A percentile compares a stretch with the other conserved stretches of the same genome.
Evolutionary conservation across 2,797 vertebrate species (phyloP).

Genomic region (Hypotaenidia okinawae): DNA sequence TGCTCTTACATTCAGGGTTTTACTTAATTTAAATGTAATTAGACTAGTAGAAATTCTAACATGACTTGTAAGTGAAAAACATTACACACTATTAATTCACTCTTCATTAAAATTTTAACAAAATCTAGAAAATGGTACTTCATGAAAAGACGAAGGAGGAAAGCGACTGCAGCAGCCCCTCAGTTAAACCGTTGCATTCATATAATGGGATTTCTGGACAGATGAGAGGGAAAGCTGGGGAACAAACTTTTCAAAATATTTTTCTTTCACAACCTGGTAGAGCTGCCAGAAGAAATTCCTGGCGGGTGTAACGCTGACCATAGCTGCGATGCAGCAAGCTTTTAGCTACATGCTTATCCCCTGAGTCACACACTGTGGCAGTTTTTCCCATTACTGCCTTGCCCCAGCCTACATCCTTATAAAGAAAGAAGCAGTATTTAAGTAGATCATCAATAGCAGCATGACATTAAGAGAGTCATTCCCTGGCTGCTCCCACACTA

Average conservation of each 20-base stretch:
- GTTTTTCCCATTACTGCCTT: background rate
- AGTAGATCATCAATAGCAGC: background rate
- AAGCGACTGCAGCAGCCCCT: background rate
- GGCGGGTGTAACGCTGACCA: background rate
- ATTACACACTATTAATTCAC: background rate
- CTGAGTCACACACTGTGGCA: constrained; percentile 29
- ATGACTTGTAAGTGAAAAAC: background rate
- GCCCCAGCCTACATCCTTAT: constrained; percentile 34
- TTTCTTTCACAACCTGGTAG: background rate
- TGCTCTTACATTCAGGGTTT: background rate
- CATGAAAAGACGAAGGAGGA: background rate
- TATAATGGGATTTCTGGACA: background rate
- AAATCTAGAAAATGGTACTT: background rate
- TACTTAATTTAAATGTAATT: background rate
- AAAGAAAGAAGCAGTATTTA: constrained; percentile 38
- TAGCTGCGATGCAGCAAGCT: background rate
- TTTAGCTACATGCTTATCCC: background rate
- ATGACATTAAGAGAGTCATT: background rate
- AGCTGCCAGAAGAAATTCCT: constrained; percentile 47
- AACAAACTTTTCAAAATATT: background rate
- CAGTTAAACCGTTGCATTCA: background rate
- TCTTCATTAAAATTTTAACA: background rate
- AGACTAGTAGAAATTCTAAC: background rate
- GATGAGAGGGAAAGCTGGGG: background rate
- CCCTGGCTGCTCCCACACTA: background rate